A percentile compares a stretch with the other conserved stretches of the same genome.
Evolutionary conservation across 2,113 vertebrate species (phyloP).

Genomic region (Xenopus borealis): DNA sequence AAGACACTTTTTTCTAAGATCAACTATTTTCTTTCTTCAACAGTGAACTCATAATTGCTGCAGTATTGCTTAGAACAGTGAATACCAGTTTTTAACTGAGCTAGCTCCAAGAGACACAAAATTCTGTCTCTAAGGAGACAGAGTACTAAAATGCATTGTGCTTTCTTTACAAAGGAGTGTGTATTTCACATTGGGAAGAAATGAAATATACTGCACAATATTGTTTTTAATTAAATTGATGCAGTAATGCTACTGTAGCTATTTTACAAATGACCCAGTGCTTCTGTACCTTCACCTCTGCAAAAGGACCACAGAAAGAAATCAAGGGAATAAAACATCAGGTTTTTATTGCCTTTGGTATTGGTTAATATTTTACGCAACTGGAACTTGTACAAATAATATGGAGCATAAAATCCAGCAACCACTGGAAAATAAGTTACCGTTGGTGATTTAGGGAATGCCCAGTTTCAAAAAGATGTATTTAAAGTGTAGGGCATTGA

Average conservation of each 20-base stretch:
- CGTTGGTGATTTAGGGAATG: conserved; percentile 25
- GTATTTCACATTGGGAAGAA: not conserved
- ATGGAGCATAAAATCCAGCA: conserved; percentile 18
- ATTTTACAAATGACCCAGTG: not conserved
- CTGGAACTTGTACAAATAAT: conserved; percentile 14
- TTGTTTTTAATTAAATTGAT: too few species aligned
- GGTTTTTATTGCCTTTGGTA: not conserved
- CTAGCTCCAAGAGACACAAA: not conserved
- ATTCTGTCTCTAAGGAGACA: not conserved
- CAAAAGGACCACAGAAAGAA: not conserved
- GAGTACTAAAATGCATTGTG: not conserved
- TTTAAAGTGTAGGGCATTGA: conserved; percentile 30
- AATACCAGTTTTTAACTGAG: not conserved
- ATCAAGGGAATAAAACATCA: not conserved
- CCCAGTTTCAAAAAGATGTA: not conserved
- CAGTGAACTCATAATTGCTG: not conserved
- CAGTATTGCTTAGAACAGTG: conserved; percentile 6
- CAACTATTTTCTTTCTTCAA: conserved; percentile 1
- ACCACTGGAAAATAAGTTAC: conserved; percentile 15
- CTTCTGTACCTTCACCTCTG: not conserved
- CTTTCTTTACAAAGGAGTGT: too few species aligned
- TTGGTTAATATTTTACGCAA: conserved; percentile 23
- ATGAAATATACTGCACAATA: too few species aligned
- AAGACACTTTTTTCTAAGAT: too few species aligned
- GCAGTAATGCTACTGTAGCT: not conserved